Conservation (phyloP, 2,797 vertebrate species). For the Adelosebastes latens region DNA sequence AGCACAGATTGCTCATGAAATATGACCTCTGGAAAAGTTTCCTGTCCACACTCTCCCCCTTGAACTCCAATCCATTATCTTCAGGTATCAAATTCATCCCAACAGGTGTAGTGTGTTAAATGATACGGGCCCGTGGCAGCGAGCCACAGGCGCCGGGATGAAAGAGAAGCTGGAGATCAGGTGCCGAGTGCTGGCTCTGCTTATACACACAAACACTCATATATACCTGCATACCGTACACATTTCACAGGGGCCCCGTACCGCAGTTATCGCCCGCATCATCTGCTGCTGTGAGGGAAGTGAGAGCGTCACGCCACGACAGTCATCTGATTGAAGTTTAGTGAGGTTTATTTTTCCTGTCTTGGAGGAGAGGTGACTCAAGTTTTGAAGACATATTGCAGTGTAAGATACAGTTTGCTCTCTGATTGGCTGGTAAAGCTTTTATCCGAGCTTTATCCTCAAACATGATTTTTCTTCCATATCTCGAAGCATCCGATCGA, state of each 20-base stretch:
- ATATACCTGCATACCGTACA: neutral
- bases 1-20: constrained; percentile 61
- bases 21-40: constrained; percentile 67
- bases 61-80: constrained; percentile 74
- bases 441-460: constrained; percentile 19
- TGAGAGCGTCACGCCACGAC: constrained; percentile 2
- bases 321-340: constrained; percentile 21
- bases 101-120: constrained; percentile 72
- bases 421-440: constrained; percentile 22
- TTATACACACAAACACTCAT: constrained; percentile 24
- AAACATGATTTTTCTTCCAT: constrained; percentile 21
- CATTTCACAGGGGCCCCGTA: constrained; percentile 16
- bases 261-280: constrained; percentile 44
- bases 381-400: constrained; percentile 6
- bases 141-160: constrained; percentile 62
- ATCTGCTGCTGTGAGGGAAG: constrained; percentile 47
- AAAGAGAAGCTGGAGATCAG: constrained; percentile 55
- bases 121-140: constrained; percentile 59
- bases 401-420: constrained; percentile 10
- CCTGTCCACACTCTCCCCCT: constrained; percentile 51
- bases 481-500: constrained; percentile 44
- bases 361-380: constrained; percentile 22
- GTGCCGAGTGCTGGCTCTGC: constrained; percentile 21
- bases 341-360: neutral
- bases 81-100: constrained; percentile 63